Percentiles rank a stretch among this genome's conserved stretches.
These are phyloP conservation scores for Acanthornis magna DNA, from an alignment of 2,797 vertebrate genomes.

Conservation along the genomic window DNA sequence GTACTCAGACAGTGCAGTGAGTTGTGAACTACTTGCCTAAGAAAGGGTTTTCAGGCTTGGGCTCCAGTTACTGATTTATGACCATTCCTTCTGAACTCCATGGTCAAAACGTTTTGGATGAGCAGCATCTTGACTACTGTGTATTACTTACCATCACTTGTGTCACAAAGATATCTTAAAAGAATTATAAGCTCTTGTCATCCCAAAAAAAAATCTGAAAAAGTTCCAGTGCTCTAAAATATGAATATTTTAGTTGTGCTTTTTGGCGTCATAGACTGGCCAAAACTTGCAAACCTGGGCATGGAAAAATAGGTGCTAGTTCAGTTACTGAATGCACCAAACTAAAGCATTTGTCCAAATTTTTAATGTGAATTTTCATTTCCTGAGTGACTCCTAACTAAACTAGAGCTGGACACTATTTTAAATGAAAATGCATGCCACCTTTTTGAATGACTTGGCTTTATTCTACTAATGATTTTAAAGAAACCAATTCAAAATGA, in stretches of 20 bases:
- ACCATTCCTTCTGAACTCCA: constrained; percentile 56
- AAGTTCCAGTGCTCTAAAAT: background rate
- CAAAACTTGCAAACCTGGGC: constrained; percentile 43
- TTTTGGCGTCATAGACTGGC: background rate
- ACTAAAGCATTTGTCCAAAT: background rate
- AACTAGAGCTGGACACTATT: background rate
- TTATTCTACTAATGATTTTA: background rate
- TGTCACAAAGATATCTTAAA: background rate
- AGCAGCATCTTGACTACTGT: background rate
- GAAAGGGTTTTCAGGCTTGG: constrained; percentile 62
- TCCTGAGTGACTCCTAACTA: background rate
- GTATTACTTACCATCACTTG: background rate
- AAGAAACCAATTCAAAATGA: background rate
- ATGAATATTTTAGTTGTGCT: background rate
- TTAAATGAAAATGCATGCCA: background rate
- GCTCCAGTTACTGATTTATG: constrained; percentile 60
- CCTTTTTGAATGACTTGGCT: background rate
- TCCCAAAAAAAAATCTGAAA: background rate
- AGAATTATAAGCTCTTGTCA: background rate
- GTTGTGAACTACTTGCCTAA: constrained; percentile 1
- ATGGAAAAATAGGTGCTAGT: background rate
- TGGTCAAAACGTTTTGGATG: constrained; percentile 37
- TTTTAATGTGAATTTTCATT: background rate
- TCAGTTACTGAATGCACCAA: background rate
- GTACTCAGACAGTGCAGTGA: background rate